Percentiles rank a stretch among this genome's conserved stretches.
phyloP scores from a whole-genome alignment of 2,113 vertebrate species.

The Ceratotherium simum region DNA sequence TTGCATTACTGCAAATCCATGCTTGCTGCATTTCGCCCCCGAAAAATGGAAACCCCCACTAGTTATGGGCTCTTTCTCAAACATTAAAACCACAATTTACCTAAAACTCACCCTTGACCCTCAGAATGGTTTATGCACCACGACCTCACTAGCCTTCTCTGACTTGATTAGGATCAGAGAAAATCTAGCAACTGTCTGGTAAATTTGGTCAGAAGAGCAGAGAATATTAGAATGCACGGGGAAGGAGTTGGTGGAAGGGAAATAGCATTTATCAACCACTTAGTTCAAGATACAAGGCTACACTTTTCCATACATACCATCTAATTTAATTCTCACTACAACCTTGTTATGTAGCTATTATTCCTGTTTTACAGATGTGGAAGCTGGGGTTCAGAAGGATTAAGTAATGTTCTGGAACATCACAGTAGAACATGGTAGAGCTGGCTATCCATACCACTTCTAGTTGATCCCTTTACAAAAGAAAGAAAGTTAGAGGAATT shows the following conservation, averaged over 20 bases:
- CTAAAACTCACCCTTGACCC: neutral
- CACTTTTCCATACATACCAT: neutral
- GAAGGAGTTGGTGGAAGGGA: neutral
- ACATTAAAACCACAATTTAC: constrained; percentile 58
- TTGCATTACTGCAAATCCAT: neutral
- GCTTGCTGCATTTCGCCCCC: neutral
- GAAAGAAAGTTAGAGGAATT: neutral
- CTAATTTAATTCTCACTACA: neutral
- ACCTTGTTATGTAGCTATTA: neutral
- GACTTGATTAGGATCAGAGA: constrained; percentile 24
- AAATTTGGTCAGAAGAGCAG: constrained; percentile 25
- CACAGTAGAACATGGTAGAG: neutral
- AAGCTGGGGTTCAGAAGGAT: neutral
- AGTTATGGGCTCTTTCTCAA: constrained; percentile 30
- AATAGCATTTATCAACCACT: neutral
- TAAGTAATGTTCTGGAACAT: neutral
- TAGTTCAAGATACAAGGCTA: neutral
- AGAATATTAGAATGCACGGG: constrained; percentile 1
- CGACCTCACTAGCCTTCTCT: constrained; percentile 10
- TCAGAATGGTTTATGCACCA: constrained; percentile 16
- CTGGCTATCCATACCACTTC: neutral
- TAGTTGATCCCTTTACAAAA: neutral
- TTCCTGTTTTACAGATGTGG: neutral
- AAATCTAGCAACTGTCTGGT: neutral
- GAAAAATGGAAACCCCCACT: constrained; percentile 24